Conservation (phyloP, 1,140 invertebrate species). For the Drosophila nannoptera region DNA sequence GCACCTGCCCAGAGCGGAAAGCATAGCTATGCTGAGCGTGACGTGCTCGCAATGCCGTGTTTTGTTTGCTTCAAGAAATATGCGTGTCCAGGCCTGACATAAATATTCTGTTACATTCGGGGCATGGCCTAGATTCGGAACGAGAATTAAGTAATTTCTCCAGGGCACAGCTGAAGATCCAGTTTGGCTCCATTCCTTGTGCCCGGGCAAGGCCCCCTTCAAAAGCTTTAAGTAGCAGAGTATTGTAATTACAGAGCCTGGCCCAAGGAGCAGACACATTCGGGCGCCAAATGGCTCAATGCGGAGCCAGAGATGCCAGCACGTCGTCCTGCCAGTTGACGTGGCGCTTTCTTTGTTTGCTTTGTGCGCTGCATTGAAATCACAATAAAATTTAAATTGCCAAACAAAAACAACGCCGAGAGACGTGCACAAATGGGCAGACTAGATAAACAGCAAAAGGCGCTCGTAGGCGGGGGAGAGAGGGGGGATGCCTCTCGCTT, state of each 20-base stretch:
- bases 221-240: conserved; percentile 10
- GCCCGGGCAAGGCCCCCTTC: too few species aligned
- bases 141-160: not conserved
- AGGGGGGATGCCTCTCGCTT: conserved; percentile 19
- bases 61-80: not conserved
- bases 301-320: conserved; percentile 34
- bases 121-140: not conserved
- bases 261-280: conserved; percentile 33
- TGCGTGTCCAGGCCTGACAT: not conserved
- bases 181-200: too few species aligned
- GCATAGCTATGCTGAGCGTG: not conserved
- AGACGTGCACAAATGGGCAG: conserved; percentile 51
- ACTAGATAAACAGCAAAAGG: conserved; percentile 24
- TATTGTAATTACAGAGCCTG: conserved; percentile 27
- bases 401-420: conserved; percentile 30
- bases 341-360: conserved; percentile 37
- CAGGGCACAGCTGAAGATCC: too few species aligned
- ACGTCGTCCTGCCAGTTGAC: conserved; percentile 30
- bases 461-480: too few species aligned
- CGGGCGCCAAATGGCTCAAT: conserved; percentile 63
- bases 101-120: conserved; percentile 4
- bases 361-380: conserved; percentile 60
- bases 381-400: conserved; percentile 74
- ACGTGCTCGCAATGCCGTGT: not conserved
- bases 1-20: not conserved